phyloP scores from a whole-genome alignment of 1,140 invertebrate species.

The Drosophila lacertosa region DNA sequence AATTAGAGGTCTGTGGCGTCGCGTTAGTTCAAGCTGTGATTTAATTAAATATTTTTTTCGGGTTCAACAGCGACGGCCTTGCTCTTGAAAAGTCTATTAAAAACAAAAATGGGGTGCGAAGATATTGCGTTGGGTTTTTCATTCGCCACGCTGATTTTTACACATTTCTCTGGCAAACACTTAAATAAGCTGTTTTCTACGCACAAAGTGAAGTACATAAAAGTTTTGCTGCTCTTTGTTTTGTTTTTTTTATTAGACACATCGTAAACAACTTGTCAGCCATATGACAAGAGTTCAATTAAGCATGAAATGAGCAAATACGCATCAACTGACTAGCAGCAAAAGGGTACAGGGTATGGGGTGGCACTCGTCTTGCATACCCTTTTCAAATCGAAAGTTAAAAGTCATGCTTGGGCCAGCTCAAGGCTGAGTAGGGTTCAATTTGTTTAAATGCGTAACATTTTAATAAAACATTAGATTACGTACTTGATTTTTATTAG shows the following conservation, averaged over 20 bases:
- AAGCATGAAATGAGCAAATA: slow-evolving; percentile 37
- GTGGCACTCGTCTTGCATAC: slow-evolving; percentile 11
- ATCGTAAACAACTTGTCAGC: slow-evolving; percentile 41
- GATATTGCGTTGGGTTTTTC: slow-evolving; percentile 8
- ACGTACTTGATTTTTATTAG: slow-evolving; percentile 16
- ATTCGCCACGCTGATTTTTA: slow-evolving; percentile 15
- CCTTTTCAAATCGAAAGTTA: slow-evolving; percentile 33
- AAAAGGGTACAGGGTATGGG: background rate
- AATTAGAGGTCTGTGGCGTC: slow-evolving; percentile 26
- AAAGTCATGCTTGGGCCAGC: slow-evolving; percentile 27
- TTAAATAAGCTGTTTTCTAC: slow-evolving; percentile 7
- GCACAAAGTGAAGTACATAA: slow-evolving; percentile 37
- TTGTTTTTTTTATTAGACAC: slow-evolving; percentile 19
- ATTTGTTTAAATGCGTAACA: slow-evolving; percentile 13
- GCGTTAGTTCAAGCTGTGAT: slow-evolving; percentile 29
- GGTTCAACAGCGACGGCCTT: slow-evolving; percentile 16
- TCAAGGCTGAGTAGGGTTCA: slow-evolving; percentile 41
- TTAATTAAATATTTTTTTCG: slow-evolving; percentile 42
- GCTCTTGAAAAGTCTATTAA: slow-evolving; percentile 30
- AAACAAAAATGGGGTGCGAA: too few species aligned
- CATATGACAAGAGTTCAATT: slow-evolving; percentile 48
- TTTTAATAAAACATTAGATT: slow-evolving; percentile 32
- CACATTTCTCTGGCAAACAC: slow-evolving; percentile 31
- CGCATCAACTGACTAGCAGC: slow-evolving; percentile 7
- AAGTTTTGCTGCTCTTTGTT: slow-evolving; percentile 7